A percentile compares a stretch with the other conserved stretches of the same genome.
These are phyloP conservation scores for Scopus umbretta DNA, from an alignment of 2,113 vertebrate genomes.

Conservation along the genomic window DNA sequence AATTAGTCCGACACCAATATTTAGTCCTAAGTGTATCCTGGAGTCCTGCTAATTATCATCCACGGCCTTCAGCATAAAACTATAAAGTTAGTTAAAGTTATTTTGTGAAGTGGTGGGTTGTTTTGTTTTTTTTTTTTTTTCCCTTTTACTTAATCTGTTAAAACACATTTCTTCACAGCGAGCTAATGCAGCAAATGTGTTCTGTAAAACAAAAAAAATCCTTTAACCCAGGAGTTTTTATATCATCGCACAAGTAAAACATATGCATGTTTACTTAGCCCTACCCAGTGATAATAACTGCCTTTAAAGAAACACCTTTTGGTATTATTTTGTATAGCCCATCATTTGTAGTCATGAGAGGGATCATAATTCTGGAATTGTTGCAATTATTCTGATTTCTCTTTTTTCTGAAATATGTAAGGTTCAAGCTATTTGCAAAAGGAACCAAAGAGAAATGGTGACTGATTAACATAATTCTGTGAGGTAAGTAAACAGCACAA, in stretches of 20 bases:
- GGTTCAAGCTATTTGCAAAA: background rate
- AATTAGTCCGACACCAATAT: background rate
- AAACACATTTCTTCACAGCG: background rate
- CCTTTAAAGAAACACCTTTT: background rate
- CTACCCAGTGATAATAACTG: background rate
- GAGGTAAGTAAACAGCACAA: background rate
- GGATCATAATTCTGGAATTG: background rate
- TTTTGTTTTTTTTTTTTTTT: too few species aligned
- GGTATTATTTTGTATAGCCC: background rate
- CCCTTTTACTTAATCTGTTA: background rate
- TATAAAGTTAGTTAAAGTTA: background rate
- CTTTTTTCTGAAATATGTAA: background rate
- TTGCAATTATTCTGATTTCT: background rate
- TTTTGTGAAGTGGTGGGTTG: fast-evolving
- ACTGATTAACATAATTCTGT: background rate
- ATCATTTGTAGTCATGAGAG: background rate
- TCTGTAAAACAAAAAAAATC: background rate
- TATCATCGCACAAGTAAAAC: background rate
- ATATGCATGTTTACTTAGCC: background rate
- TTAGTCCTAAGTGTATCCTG: background rate
- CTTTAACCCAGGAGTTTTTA: background rate
- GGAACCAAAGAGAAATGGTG: background rate
- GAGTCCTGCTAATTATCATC: background rate
- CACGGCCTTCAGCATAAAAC: background rate
- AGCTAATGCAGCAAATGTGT: background rate